Conservation (phyloP, 2,797 vertebrate species). For the Hoplostethus mediterraneus region DNA sequence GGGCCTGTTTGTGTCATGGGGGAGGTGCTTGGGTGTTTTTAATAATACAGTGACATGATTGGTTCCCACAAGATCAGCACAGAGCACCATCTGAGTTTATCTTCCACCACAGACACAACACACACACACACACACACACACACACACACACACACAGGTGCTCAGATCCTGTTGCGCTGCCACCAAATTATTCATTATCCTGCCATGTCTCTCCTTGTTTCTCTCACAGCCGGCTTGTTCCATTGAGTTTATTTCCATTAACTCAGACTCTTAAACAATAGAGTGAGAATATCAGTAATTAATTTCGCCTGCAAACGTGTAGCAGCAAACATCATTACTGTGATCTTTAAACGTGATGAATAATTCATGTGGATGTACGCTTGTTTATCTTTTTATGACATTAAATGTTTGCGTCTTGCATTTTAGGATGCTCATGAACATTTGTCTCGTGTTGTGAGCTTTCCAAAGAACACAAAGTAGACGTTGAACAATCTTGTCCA, state of each 20-base stretch:
- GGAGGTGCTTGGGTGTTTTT: conserved; percentile 9
- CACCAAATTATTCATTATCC: conserved; percentile 81
- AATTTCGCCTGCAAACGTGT: conserved; percentile 58
- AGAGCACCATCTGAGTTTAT: conserved; percentile 6
- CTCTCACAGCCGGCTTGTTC: conserved; percentile 77
- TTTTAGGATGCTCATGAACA: conserved; percentile 26
- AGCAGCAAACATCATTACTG: conserved; percentile 46
- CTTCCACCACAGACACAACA: conserved; percentile 11
- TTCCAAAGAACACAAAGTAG: conserved; percentile 19
- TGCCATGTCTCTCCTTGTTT: conserved; percentile 80
- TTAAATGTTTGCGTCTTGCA: conserved; percentile 8
- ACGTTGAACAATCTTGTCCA: conserved; percentile 15
- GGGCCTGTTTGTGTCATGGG: conserved; percentile 2
- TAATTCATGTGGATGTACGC: conserved; percentile 54
- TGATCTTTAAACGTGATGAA: conserved; percentile 63
- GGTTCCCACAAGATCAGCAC: conserved; percentile 32
- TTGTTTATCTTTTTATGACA: conserved; percentile 35
- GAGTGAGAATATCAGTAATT: conserved; percentile 67
- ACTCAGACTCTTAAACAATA: conserved; percentile 74
- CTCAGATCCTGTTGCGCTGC: conserved; percentile 77
- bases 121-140: conserved; percentile 21
- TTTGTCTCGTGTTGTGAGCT: conserved; percentile 30
- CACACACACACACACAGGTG: conserved; percentile 53
- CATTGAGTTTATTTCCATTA: conserved; percentile 80
- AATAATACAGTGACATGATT: conserved; percentile 29